Evolutionary conservation across 2,113 vertebrate genomes (phyloP), one percentile per base, ranked within the genome.

Genomic region (Mus spicilegus): DNA sequence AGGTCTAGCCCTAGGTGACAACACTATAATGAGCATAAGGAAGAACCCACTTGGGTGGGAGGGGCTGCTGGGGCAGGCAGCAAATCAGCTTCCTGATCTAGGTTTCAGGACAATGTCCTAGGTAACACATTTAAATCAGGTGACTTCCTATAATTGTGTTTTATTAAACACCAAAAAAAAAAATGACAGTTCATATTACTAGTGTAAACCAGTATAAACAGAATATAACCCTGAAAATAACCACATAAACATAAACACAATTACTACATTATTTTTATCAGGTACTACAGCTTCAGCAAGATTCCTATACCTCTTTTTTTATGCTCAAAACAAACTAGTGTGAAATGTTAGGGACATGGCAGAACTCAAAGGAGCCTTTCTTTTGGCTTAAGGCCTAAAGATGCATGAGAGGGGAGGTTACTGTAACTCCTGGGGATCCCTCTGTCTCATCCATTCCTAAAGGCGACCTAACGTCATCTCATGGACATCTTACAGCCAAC

Each of bases 181-280:
- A 54, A 7, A 22, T 7, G 56, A 70, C 80, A 61, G 87, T 33
- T 42, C 92, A 10, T 20, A 73, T 20, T 65, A 75, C 56, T 65
- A 49, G 24, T 16, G 4, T 86, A 67, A 92, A 24, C 49, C 67
- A 14, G 84, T 12, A 82, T 56, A 65, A 91, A 42, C 14, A 91
- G 54, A 95, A 67, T 33, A 13, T 20, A 24, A 67, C 39, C 42
- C 61, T 85, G 70, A 67, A 94, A 88, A 84, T 36, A 91, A 89
- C 36, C 54, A 56, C 77, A 69, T 73, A 70, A 88, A 94, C 88
- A 96, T 76, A 75, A 90, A 49, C 33, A 54, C 17, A 63, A 39
- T 51, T 72, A 42, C 42, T 73, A 56, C 70, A 93, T 69, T 54
- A 8, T 72, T 22, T 93, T 28, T 61, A 75, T 26, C 6, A 81